A percentile compares a stretch with the other conserved stretches of the same genome.
These are phyloP conservation scores for Harpegnathos saltator DNA, from an alignment of 1,140 invertebrate species.

Conservation along the genomic window DNA sequence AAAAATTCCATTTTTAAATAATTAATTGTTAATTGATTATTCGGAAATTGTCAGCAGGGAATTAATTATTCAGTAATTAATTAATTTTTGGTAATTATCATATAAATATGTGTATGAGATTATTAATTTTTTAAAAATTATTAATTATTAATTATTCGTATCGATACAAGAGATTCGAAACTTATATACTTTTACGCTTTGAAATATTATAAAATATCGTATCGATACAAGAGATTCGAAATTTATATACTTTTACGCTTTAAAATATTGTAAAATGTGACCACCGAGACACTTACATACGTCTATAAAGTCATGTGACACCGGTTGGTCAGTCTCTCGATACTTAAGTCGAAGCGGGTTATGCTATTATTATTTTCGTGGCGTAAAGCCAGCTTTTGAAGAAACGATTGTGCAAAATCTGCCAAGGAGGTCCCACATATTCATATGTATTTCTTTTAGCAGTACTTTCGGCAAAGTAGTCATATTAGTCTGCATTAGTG, in stretches of 20 bases:
- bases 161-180: too few relatives aligned
- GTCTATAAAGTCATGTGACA: background rate
- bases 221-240: too few relatives aligned
- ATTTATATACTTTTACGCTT: background rate
- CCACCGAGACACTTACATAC: background rate
- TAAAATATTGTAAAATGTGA: background rate
- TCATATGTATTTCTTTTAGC: slow-evolving; percentile 4
- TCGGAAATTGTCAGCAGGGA: too few relatives aligned
- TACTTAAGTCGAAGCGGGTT: slow-evolving; percentile 34
- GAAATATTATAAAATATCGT: too few relatives aligned
- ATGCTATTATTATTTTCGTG: slow-evolving; percentile 79
- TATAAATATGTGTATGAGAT: too few relatives aligned
- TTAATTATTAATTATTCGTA: too few relatives aligned
- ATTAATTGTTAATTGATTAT: too few relatives aligned
- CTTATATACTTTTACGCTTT: background rate
- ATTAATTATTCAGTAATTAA: too few relatives aligned
- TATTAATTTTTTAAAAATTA: too few relatives aligned
- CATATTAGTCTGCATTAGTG: background rate
- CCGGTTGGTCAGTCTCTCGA: background rate
- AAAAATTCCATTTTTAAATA: too few relatives aligned
- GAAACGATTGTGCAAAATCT: slow-evolving; percentile 64
- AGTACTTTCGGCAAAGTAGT: background rate
- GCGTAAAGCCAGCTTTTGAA: slow-evolving; percentile 72
- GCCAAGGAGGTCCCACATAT: background rate
- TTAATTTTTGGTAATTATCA: background rate